Conservation (phyloP, 2,888 invertebrate genomes). For the Spisula subtruncata region DNA sequence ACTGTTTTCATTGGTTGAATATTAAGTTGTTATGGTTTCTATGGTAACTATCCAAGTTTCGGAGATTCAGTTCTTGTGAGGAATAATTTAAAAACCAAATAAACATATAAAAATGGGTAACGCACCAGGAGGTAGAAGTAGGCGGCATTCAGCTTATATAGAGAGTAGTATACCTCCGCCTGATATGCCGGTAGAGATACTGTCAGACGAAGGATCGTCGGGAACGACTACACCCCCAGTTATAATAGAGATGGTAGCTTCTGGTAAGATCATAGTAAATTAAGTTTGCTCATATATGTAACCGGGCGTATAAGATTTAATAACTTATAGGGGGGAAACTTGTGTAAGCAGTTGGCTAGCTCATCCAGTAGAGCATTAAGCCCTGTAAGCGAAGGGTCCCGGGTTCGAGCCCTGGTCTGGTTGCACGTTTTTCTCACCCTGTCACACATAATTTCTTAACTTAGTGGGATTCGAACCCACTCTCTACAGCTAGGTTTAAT, state of each 20-base stretch:
- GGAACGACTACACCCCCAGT: constrained; percentile 67
- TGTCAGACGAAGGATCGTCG: constrained; percentile 47
- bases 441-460: no score
- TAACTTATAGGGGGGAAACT: no score
- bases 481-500: no score
- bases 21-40: background rate
- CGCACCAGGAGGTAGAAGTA: background rate
- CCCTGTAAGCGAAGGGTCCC: no score
- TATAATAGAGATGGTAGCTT: constrained; percentile 52
- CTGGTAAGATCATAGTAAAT: background rate
- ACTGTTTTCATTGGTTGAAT: background rate
- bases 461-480: no score
- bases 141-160: constrained; percentile 39
- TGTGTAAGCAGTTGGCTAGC: no score
- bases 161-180: constrained; percentile 43
- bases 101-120: constrained; percentile 47
- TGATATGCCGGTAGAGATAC: constrained; percentile 40
- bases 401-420: no score
- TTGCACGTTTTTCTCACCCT: no score
- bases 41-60: background rate
- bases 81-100: background rate
- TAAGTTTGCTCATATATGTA: no score
- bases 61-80: background rate
- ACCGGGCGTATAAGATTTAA: no score
- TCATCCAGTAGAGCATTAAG: no score